Evolutionary conservation across 2,888 invertebrate species (phyloP), one percentile per base, ranked within the genome.

Genomic region (Muscina levida): DNA sequence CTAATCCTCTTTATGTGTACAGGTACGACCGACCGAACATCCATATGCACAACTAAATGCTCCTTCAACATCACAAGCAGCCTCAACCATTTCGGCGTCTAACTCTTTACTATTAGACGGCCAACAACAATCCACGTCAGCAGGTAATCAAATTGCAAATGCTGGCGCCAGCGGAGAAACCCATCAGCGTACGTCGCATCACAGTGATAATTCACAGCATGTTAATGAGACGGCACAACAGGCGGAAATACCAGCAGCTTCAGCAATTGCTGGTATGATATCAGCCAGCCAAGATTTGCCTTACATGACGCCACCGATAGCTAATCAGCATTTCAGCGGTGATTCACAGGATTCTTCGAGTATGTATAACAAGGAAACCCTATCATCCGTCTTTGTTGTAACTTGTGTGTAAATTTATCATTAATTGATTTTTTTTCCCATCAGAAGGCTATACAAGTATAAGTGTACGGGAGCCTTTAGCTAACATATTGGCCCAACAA

Each of bases 371-470:
- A 59, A 17, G 17, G 6, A 1, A 31, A 31, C 3, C 8, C 15
- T n/a, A 2, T 57, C n/a, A n/a, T n/a, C n/a, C n/a, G n/a, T 39
- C 31, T 17, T 90, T 31, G 46, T 59, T 3, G 3, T n/a, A 1
- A 48, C 53, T 51, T n/a, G 6, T 66, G 46, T 59, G 4, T 5
- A 15, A 1, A 48, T 59, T 51, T n/a, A 10, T 66, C 19, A 90
- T 92, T 37, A 65, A 68, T 39, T 59, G 62, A 11, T 46, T 53
- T 53, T 22, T 51, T 71, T 77, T 8, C 37, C 19, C 39, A 53
- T 31, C 91, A 96, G 96, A 97, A 92, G 97, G 97, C 57, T 97
- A 97, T 89, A 97, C 97, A 0, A 97, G 97, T 87, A 97, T 97
- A 84, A 97, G 96, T 83, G 97, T 97, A 1, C 92, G 97, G 17